phyloP scores from a whole-genome alignment of 2,113 vertebrate species.

The Pterocles gutturalis region DNA sequence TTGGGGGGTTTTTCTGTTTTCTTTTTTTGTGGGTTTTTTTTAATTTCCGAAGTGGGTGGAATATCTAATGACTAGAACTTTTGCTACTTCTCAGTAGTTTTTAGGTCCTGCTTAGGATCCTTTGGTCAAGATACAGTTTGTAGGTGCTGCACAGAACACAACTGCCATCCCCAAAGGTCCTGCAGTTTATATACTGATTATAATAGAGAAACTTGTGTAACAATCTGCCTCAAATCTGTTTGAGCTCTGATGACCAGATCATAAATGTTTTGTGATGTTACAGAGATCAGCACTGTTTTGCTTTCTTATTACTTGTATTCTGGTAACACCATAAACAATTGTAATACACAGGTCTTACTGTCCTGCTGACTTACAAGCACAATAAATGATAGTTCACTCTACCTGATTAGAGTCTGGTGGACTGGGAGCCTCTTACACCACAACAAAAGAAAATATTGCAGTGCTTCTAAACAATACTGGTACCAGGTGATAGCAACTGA shows the following conservation, averaged over 20 bases:
- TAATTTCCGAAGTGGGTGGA: not conserved
- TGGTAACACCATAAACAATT: not conserved
- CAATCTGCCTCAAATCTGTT: not conserved
- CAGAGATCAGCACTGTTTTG: not conserved
- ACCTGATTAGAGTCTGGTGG: accelerated
- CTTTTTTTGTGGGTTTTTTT: too few relatives aligned
- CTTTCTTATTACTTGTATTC: not conserved
- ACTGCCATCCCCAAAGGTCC: not conserved
- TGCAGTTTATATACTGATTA: not conserved
- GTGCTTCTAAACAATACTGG: not conserved
- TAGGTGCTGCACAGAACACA: not conserved
- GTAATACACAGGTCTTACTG: not conserved
- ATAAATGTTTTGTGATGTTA: not conserved
- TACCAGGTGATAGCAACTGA: not conserved
- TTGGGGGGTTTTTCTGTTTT: not conserved
- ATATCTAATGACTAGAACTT: not conserved
- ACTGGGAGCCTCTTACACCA: not conserved
- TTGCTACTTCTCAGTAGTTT: not conserved
- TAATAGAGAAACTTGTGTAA: not conserved
- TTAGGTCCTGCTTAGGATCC: not conserved
- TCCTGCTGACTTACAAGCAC: not conserved
- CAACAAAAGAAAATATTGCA: not conserved
- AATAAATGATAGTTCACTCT: not conserved
- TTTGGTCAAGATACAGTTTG: too few relatives aligned
- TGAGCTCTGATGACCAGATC: not conserved